Evolutionary conservation across 2,888 invertebrate species (phyloP), one percentile per base, ranked within the genome.

Genomic region (Calliopum simillimum): DNA sequence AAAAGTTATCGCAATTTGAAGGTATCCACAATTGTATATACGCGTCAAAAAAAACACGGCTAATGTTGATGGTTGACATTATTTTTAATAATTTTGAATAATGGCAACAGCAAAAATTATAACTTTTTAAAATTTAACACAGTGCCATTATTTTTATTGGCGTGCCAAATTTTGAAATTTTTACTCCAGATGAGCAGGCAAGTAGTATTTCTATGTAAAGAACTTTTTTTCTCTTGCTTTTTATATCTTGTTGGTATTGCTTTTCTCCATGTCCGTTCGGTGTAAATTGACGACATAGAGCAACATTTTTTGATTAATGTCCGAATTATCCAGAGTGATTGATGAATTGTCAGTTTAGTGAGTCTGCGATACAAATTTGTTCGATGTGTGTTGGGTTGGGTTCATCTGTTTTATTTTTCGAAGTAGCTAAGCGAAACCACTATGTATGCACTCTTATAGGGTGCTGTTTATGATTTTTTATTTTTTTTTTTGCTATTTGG

Each of bases 241-340:
- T 2, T 33, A 33, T 33, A 2, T 33, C 33, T 33, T 1, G 33
- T 33, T 43, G 64, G 19, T 25, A 23, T 53, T 53, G 53, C 53
- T 21, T 33, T 33, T 33, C 33, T 33, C 1, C 8, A 33, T 53
- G 56, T 16, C 47, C 21, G 0, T 16, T 44, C 16, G 21, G 59
- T 16, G 43, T 23, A 61, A 61, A 61, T 61, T 44, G 59, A 61
- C 44, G 19, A 23, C 61, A 23, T 23, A 21, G 23, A 62, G 69
- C 56, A 51, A 56, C 55, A 46, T 68, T 51, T 59, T 75, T 75
- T 75, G 75, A 76, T 76, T 74, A 76, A 76, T 76, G 74, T 70
- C 70, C 74, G 70, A 76, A 76, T 76, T 73, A 76, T 74, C 73
- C 69, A 19, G 53, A 66, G 71, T 76, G 75, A 76, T 76, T 76